Percentiles rank a stretch among this genome's conserved stretches.
Evolutionary conservation across 2,797 vertebrate genomes (phyloP).

Genomic region (Lacerta viridis): DNA sequence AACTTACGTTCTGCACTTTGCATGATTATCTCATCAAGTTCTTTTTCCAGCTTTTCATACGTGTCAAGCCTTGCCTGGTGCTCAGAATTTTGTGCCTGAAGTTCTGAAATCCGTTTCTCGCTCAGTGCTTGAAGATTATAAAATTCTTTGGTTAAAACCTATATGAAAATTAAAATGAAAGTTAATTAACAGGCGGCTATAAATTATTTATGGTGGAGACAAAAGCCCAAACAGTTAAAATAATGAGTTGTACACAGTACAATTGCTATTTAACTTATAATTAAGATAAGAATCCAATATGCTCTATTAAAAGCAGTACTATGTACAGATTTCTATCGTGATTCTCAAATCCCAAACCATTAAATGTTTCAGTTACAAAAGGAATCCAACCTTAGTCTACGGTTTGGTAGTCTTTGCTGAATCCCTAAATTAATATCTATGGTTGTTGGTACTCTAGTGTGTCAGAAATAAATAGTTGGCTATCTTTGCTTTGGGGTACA

Average conservation of each 20-base stretch:
- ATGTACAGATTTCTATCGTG: neutral
- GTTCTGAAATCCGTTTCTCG: slow-evolving; percentile 90
- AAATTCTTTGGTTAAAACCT: slow-evolving; percentile 98
- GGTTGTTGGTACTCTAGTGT: neutral
- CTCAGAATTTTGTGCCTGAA: slow-evolving; percentile 91
- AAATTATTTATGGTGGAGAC: slow-evolving; percentile 11
- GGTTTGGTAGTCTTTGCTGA: neutral
- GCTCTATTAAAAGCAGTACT: neutral
- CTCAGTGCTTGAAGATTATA: slow-evolving; percentile 93
- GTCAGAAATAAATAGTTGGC: neutral
- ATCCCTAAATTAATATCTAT: neutral
- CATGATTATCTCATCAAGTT: slow-evolving; percentile 95
- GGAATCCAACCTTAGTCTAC: neutral
- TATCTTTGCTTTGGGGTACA: neutral
- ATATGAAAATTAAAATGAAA: slow-evolving; percentile 53
- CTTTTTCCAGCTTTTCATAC: slow-evolving; percentile 94
- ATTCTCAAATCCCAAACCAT: neutral
- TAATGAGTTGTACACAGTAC: neutral
- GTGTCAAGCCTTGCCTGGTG: slow-evolving; percentile 89
- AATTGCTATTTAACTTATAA: neutral
- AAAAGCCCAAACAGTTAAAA: slow-evolving; percentile 19
- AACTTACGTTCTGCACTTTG: slow-evolving; percentile 95
- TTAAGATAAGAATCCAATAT: neutral
- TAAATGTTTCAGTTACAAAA: neutral
- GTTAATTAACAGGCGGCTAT: slow-evolving; percentile 39